phyloP scores from a whole-genome alignment of 35 echinoderm and acorn worm species.

The Patiria miniata region DNA sequence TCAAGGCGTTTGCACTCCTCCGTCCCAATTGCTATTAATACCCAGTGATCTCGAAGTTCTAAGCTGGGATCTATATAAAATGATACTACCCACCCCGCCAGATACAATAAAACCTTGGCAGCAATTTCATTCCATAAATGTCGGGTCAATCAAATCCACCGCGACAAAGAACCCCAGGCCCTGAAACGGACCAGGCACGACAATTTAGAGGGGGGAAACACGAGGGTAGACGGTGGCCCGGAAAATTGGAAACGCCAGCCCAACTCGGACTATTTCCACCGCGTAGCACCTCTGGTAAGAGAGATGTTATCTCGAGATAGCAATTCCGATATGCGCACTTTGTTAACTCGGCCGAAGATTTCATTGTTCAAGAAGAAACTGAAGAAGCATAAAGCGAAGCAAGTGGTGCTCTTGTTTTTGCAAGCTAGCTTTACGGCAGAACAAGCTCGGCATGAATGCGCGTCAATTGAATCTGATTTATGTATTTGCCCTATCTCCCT shows the following conservation, averaged over 20 bases:
- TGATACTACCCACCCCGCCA: not conserved
- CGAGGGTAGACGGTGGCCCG: not conserved
- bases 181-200: not conserved
- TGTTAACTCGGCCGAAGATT: not conserved
- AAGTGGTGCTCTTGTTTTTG: not conserved
- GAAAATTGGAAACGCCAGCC: not conserved
- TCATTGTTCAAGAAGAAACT: not conserved
- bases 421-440: not conserved
- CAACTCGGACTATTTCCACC: too few relatives aligned
- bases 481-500: conserved; percentile 3
- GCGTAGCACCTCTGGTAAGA: not conserved
- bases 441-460: not conserved
- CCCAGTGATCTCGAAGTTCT: too few relatives aligned
- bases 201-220: not conserved
- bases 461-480: not conserved
- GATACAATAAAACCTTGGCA: not conserved
- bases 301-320: conserved; percentile 19
- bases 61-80: too few relatives aligned
- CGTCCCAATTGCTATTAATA: too few relatives aligned
- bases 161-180: not conserved
- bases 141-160: conserved; percentile 4
- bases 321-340: not conserved
- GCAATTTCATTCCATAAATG: conserved; percentile 26
- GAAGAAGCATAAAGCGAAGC: not conserved
- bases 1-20: too few relatives aligned